Evolutionary conservation across 2,888 invertebrate species (phyloP).

Genomic region (Ichneumon xanthorius): DNA sequence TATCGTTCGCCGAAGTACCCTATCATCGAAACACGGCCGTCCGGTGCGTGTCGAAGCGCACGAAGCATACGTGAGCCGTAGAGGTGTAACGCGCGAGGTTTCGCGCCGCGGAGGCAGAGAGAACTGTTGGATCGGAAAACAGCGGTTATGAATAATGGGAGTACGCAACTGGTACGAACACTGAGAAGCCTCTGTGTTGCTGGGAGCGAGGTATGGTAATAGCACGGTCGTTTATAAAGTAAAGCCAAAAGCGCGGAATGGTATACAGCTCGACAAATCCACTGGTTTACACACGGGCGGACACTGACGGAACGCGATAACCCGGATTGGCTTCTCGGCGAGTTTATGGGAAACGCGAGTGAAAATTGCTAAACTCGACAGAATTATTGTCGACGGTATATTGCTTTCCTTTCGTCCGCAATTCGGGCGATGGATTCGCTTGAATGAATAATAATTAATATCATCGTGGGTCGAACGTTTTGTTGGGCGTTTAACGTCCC

Average conservation of each 20-base stretch:
- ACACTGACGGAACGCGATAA: conserved; percentile 62
- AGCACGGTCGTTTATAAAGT: conserved; percentile 52
- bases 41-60: conserved; percentile 25
- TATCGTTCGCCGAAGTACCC: not conserved
- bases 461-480: not conserved
- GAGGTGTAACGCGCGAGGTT: conserved; percentile 36
- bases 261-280: conserved; percentile 61
- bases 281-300: conserved; percentile 58
- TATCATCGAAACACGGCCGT: conserved; percentile 13
- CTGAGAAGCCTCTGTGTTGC: conserved; percentile 27
- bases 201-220: not conserved
- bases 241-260: conserved; percentile 40
- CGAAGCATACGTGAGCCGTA: not conserved
- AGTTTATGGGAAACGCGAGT: conserved; percentile 45
- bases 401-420: conserved; percentile 4
- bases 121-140: conserved; percentile 60
- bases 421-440: not conserved
- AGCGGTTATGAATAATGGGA: conserved; percentile 64
- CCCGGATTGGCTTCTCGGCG: conserved; percentile 43
- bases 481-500: not conserved
- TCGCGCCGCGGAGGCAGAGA: not conserved
- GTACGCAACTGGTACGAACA: conserved; percentile 63
- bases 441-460: not conserved
- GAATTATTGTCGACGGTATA: conserved; percentile 28
- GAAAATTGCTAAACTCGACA: conserved; percentile 55